Conservation (phyloP, 2,113 vertebrate species). For the Brachyhypopomus gauderio region DNA sequence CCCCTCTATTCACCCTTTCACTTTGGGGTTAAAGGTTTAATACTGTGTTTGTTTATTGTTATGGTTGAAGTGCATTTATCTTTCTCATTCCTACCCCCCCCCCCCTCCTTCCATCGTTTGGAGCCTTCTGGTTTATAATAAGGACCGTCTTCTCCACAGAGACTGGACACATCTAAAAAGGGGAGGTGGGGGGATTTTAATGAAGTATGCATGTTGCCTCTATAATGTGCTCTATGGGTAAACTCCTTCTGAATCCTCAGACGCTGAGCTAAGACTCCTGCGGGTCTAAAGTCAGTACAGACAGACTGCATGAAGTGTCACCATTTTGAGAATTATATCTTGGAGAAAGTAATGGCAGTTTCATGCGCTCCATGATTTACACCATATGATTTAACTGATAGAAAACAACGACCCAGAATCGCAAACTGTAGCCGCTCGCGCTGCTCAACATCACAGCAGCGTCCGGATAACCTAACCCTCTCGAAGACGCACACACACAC, state of each 20-base stretch:
- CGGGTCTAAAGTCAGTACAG: not conserved
- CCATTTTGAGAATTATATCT: not conserved
- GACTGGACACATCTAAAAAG: not conserved
- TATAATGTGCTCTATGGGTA: not conserved
- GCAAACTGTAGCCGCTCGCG: too few relatives aligned
- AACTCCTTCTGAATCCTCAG: not conserved
- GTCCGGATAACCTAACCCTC: not conserved
- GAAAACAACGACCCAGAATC: too few relatives aligned
- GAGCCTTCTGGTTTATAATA: slow-evolving; percentile 19
- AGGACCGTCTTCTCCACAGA: slow-evolving; percentile 24
- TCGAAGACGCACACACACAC: not conserved
- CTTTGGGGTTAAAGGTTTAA: slow-evolving; percentile 44
- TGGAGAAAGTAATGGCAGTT: not conserved
- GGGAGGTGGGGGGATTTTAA: too few relatives aligned
- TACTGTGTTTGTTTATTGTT: slow-evolving; percentile 52
- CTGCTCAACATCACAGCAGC: too few relatives aligned
- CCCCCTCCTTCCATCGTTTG: slow-evolving; percentile 6
- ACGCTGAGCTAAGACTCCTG: not conserved
- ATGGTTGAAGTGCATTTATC: slow-evolving; percentile 41
- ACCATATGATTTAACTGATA: not conserved
- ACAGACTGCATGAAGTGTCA: not conserved
- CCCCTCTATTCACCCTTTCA: slow-evolving; percentile 9
- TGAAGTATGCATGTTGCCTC: not conserved
- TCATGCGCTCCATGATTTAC: not conserved
- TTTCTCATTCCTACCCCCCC: slow-evolving; percentile 32